Evolutionary conservation across 1,140 invertebrate genomes (phyloP).

Genomic region (Drosophila chauvacae): DNA sequence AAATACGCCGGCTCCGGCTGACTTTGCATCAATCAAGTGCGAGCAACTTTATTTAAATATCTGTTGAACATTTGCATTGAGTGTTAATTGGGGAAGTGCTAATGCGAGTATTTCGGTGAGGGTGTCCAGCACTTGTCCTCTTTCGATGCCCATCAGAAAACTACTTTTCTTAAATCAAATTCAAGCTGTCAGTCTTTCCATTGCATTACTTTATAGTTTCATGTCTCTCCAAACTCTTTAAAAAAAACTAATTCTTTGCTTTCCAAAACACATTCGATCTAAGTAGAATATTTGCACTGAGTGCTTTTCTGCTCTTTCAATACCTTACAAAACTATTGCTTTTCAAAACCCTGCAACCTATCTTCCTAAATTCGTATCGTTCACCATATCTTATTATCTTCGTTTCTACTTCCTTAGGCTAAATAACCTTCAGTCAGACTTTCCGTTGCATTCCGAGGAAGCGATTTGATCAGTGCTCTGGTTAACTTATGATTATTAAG

Average conservation of each 20-base stretch:
- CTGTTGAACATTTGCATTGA: constrained; percentile 34
- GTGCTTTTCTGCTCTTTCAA: constrained; percentile 32
- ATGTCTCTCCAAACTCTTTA: not conserved
- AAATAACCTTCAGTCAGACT: constrained; percentile 57
- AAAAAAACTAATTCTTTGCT: not conserved
- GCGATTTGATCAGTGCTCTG: constrained; percentile 18
- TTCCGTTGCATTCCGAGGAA: constrained; percentile 66
- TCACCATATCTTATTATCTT: constrained; percentile 28
- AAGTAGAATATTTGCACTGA: constrained; percentile 14
- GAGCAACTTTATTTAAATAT: constrained; percentile 41
- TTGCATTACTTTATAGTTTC: not conserved
- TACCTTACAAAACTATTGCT: constrained; percentile 23
- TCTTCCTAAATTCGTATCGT: constrained; percentile 56
- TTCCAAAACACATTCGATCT: not conserved
- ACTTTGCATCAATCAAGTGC: constrained; percentile 45
- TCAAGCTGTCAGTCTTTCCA: constrained; percentile 2
- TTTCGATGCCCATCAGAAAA: constrained; percentile 1
- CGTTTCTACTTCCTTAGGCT: constrained; percentile 25
- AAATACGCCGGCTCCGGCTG: constrained; percentile 44
- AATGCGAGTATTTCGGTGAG: constrained; percentile 28
- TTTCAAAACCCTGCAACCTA: constrained; percentile 20
- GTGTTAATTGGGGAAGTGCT: constrained; percentile 16
- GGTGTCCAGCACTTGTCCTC: constrained; percentile 64
- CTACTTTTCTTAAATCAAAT: not conserved
- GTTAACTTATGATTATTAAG: constrained; percentile 12